Conservation (phyloP, 37 sponge, comb jelly and placozoan species). For the Aplysina aerophoba region DNA sequence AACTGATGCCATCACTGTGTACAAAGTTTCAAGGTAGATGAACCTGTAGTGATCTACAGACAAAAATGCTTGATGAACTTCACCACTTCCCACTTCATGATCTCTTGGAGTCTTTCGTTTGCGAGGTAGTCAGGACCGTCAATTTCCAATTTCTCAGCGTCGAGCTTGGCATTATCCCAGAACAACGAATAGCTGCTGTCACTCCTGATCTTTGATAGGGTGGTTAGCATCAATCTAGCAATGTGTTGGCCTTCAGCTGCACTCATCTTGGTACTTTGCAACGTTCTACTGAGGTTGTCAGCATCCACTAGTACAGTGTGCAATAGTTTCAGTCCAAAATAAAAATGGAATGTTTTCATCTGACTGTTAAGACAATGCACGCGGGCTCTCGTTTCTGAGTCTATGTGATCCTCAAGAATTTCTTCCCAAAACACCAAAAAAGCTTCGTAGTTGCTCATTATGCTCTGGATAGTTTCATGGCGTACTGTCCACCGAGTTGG, state of each 20-base stretch:
- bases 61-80: background rate
- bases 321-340: background rate
- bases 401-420: slow-evolving; percentile 25
- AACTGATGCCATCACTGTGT: slow-evolving; percentile 23
- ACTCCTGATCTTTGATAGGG: slow-evolving; percentile 6
- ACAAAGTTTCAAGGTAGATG: slow-evolving; percentile 8
- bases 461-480: slow-evolving; percentile 36
- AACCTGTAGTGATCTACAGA: slow-evolving; percentile 10
- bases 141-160: background rate
- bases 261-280: slow-evolving; percentile 14
- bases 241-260: slow-evolving; percentile 16
- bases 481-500: slow-evolving; percentile 49
- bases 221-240: slow-evolving; percentile 9
- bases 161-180: background rate
- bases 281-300: slow-evolving; percentile 7
- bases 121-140: background rate
- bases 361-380: slow-evolving; percentile 31
- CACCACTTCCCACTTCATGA: slow-evolving; percentile 32
- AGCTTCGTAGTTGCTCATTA: slow-evolving; percentile 25
- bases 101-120: slow-evolving; percentile 6
- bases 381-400: slow-evolving; percentile 41
- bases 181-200: background rate
- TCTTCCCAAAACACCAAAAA: slow-evolving; percentile 31
- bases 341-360: slow-evolving; percentile 38
- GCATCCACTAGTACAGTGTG: slow-evolving; percentile 10